Evolutionary conservation across 2,888 invertebrate species (phyloP).

Genomic region (Phortica magna): DNA sequence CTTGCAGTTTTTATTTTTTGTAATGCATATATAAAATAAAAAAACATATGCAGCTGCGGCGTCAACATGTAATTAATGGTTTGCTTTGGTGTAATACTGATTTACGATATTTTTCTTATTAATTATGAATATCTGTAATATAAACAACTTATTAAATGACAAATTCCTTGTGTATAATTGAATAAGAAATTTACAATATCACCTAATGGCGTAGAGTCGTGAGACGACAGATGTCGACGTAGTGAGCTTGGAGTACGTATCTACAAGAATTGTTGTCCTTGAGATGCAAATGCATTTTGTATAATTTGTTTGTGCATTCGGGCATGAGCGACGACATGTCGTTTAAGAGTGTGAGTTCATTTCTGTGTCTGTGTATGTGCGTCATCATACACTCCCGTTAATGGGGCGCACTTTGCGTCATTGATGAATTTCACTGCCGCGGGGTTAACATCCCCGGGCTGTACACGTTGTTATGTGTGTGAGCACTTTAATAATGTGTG

Average conservation of each 20-base stretch:
- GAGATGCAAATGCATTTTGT: slow-evolving; percentile 63
- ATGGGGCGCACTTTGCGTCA: not conserved
- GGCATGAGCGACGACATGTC: slow-evolving; percentile 54
- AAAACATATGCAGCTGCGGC: not conserved
- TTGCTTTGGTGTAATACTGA: not conserved
- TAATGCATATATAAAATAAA: not conserved
- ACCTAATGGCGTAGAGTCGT: not conserved
- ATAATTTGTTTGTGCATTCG: slow-evolving; percentile 68
- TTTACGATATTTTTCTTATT: not conserved
- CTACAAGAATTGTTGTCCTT: slow-evolving; percentile 15
- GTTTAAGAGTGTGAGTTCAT: not conserved
- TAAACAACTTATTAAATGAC: not conserved
- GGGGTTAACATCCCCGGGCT: not conserved
- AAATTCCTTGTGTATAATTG: not conserved
- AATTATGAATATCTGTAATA: not conserved
- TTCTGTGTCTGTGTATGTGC: slow-evolving; percentile 24
- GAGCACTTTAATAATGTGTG: not conserved
- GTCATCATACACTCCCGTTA: not conserved
- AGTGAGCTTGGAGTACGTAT: not conserved
- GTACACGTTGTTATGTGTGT: not conserved
- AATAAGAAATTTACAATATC: not conserved
- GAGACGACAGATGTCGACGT: not conserved
- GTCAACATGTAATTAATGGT: not conserved
- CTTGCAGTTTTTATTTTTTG: not conserved
- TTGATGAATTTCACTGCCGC: slow-evolving; percentile 8